A percentile compares a stretch with the other conserved stretches of the same genome.
phyloP scores from a whole-genome alignment of 2,113 vertebrate genomes.

The Aix galericulata region DNA sequence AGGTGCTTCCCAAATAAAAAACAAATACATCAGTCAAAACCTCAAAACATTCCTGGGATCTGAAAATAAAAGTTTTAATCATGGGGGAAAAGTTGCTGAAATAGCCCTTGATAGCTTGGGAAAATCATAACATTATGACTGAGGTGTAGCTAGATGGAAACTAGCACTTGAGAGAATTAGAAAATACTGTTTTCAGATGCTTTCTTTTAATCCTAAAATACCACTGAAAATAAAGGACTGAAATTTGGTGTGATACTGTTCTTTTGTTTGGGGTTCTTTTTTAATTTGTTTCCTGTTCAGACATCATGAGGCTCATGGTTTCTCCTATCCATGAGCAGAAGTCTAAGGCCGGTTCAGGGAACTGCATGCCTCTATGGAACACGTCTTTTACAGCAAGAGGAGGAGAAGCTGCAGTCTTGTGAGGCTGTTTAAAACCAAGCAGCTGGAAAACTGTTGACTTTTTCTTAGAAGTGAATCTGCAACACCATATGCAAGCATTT shows the following conservation, averaged over 20 bases:
- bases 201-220: background rate
- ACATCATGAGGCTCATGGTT: background rate
- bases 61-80: background rate
- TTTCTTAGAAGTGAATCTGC: background rate
- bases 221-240: background rate
- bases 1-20: background rate
- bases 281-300: background rate
- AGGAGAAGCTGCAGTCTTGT: background rate
- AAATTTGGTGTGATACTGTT: background rate
- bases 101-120: background rate
- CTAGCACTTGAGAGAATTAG: background rate
- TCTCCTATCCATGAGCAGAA: background rate
- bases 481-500: background rate
- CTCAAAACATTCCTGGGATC: background rate
- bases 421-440: background rate
- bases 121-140: background rate
- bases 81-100: background rate
- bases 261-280: background rate
- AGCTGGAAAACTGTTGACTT: background rate
- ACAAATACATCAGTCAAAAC: background rate
- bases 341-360: background rate
- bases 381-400: fast-evolving
- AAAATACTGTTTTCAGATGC: background rate
- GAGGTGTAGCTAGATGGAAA: background rate
- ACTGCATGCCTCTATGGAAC: background rate